Base-by-base conservation (phyloP, 2,888 invertebrate genomes). In the Keiferia lycopersicella region DNA sequence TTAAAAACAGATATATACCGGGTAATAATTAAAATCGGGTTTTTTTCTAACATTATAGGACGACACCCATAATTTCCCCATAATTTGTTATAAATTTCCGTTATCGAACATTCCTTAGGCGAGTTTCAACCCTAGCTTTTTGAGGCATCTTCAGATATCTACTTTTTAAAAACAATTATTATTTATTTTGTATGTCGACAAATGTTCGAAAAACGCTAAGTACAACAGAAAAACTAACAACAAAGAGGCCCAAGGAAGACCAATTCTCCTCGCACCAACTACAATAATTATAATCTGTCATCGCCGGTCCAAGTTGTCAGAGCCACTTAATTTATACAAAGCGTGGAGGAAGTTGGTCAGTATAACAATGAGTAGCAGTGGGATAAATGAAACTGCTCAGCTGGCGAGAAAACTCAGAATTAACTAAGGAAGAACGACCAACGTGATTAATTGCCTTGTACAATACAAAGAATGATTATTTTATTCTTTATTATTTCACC, bases 381-480 rank as follows among this genome's bases (percentile, higher is more conserved):
- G 75, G 77, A 82, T 80, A 81, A 82, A 80, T 81, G 76, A 79
- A 81, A 80, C 80, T 78, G 72, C 77, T 81, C 79, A 81, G 78
- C 78, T 78, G 71, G 71, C 70, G 71, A 73, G 73, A 73, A 81
- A 75, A 73, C 73, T 71, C 68, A 73, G 74, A 71, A 73, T 74
- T 73, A 72, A 77, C 73, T 76, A 75, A 78, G 75, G 75, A 75
- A 74, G 73, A 75, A 70, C 72, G 74, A 70, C 74, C 76, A 75
- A 78, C 78, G 78, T 83, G 82, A 83, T 83, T 83, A 83, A 83
- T 83, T 80, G 79, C 77, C 71, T 73, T 77, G 75, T 78, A 76
- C 77, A 80, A 81, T 79, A 80, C 74, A 77, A 75, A 74, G 71
- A 71, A 71, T 71, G 53, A 72, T 71, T 61, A 65, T 66, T 62